Base-by-base conservation (phyloP, 1,140 invertebrate species). In the Conus betulinus region DNA sequence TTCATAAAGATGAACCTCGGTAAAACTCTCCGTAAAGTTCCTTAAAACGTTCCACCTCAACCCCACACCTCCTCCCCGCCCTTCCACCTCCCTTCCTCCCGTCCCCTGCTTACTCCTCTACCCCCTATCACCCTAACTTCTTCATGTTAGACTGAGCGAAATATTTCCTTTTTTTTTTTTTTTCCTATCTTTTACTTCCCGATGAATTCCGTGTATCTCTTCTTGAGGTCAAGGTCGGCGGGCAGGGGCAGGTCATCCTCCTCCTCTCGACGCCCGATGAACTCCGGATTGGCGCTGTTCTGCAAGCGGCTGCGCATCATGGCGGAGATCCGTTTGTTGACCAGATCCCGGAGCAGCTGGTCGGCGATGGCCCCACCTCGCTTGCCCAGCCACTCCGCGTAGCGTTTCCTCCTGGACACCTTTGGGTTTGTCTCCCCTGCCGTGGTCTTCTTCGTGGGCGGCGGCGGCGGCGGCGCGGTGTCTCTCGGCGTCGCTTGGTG, bases 201-300 rank as follows among this genome's bases (percentile, higher is more conserved):
- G 27, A 88, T 57, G 53, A 88, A 88, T 55, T 88, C 87, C 17
- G 87, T 81, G 53, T 88, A 88, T n/a, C 87, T 39, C 81, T 88
- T 88, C 51, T 60, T 87, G 67, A 57, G 11, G 25, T 51, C 78
- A 8, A 53, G 27, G 67, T 86, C 74, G 15, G 11, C 85, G 10
- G 23, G 20, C 81, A 52, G 52, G 39, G 76, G 76, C 25, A 78
- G 25, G 55, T 17, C 39, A 17, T 67, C 63, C 23, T 85, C 84
- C 57, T 60, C 51, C 23, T 87, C 85, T 23, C 71, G 67, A 7
- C 85, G 27, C 10, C 85, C 74, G 71, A 76, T 57, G 85, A 76
- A 87, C 67, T 78, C 71, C 5, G 71, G 71, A 20, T 25, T 76
- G 52, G 5, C 20, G 67, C 52, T 27, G 67, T 57, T 57, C 71